Evolutionary conservation across 1,140 invertebrate species (phyloP).

Genomic region (Drosophila azteca): DNA sequence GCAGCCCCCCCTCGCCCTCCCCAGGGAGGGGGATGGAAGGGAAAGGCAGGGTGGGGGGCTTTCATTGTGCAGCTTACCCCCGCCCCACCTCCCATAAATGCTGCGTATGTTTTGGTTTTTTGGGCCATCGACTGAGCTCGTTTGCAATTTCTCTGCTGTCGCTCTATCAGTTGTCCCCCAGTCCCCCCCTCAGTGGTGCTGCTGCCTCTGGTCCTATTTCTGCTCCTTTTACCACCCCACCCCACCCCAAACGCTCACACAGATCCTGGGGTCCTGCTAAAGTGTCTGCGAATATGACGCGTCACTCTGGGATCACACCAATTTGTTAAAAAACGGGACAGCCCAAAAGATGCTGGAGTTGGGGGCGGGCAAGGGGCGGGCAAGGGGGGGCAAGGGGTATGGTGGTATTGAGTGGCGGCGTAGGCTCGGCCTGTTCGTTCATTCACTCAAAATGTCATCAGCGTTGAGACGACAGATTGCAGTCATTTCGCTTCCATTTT

Average conservation of each 20-base stretch:
- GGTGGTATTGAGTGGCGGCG: conserved; percentile 13
- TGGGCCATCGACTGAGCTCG: conserved; percentile 79
- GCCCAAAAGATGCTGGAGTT: conserved; percentile 1
- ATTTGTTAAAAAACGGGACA: conserved; percentile 73
- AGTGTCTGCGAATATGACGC: conserved; percentile 80
- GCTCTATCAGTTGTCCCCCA: conserved; percentile 58
- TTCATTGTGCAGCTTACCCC: conserved; percentile 74
- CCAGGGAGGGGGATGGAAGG: no score
- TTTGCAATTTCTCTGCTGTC: conserved; percentile 80
- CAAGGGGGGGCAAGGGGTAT: background rate
- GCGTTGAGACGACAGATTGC: conserved; percentile 80
- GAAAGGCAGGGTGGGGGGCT: conserved; percentile 1
- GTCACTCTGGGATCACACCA: conserved; percentile 79
- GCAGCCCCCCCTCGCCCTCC: no score
- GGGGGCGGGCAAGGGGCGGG: background rate
- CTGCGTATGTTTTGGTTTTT: conserved; percentile 82
- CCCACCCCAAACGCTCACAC: no score
- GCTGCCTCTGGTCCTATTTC: conserved; percentile 4
- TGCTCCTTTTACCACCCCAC: conserved; percentile 20
- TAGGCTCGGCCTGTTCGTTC: conserved; percentile 68
- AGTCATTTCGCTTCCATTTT: conserved; percentile 73
- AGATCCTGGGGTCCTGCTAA: conserved; percentile 65
- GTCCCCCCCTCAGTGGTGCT: background rate
- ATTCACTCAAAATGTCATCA: conserved; percentile 82
- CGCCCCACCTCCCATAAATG: no score